Evolutionary conservation across 2,888 invertebrate species (phyloP).

Genomic region (Thymelicus sylvestris): DNA sequence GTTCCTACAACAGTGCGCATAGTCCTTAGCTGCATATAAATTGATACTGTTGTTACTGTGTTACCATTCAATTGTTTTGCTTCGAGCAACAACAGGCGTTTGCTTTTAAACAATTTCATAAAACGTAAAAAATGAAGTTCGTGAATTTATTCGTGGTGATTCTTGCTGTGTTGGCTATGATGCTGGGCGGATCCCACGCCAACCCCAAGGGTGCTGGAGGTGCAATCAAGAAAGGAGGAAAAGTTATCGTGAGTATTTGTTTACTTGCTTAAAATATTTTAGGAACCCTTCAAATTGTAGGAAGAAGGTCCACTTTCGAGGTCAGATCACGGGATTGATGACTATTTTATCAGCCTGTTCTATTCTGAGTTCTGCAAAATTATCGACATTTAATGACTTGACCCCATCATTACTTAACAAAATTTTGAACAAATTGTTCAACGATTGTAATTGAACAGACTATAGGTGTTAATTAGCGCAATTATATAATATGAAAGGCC

Average conservation of each 20-base stretch:
- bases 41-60: not conserved
- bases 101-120: not conserved
- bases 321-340: too few species aligned
- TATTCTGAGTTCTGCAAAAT: too few species aligned
- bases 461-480: too few species aligned
- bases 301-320: too few species aligned
- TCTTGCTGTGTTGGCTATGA: slow-evolving; percentile 48
- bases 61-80: slow-evolving; percentile 5
- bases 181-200: slow-evolving; percentile 44
- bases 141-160: slow-evolving; percentile 44
- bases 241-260: slow-evolving; percentile 47
- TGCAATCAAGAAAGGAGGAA: slow-evolving; percentile 44
- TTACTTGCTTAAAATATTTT: not conserved
- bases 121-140: slow-evolving; percentile 47
- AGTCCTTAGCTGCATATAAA: slow-evolving; percentile 6
- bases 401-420: too few species aligned
- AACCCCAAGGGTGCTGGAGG: slow-evolving; percentile 43
- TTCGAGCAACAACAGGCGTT: slow-evolving; percentile 4
- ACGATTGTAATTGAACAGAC: too few species aligned
- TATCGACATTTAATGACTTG: too few species aligned
- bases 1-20: not conserved
- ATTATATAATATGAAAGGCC: too few species aligned
- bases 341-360: too few species aligned
- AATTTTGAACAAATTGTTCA: too few species aligned
- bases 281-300: too few species aligned